These are phyloP conservation scores for Anadara kagoshimensis DNA, from an alignment of 1,140 invertebrate genomes.

Conservation along the genomic window DNA sequence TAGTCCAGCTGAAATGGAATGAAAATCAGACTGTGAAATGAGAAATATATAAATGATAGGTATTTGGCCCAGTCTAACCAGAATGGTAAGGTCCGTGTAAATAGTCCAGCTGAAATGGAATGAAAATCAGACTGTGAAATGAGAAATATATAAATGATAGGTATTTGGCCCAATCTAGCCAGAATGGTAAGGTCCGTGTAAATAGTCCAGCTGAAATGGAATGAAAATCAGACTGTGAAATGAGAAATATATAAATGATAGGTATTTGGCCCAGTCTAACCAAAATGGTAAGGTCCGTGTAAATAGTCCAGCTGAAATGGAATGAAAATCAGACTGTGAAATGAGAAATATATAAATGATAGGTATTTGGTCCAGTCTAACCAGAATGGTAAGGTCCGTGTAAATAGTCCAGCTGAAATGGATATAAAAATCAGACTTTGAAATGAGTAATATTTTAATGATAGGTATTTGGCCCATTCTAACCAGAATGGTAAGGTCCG, in stretches of 20 bases:
- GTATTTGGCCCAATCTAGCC: slow-evolving; percentile 88
- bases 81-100: slow-evolving; percentile 85
- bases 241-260: too few relatives aligned
- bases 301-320: too few relatives aligned
- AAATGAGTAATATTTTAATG: too few relatives aligned
- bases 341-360: slow-evolving; percentile 88
- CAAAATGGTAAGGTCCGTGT: too few relatives aligned
- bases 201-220: slow-evolving; percentile 81
- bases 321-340: slow-evolving; percentile 91
- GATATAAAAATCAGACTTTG: too few relatives aligned
- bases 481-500: too few relatives aligned
- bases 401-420: slow-evolving; percentile 83
- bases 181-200: slow-evolving; percentile 85
- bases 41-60: slow-evolving; percentile 83
- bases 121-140: slow-evolving; percentile 91
- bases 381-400: slow-evolving; percentile 86
- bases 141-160: slow-evolving; percentile 88
- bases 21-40: too few relatives aligned
- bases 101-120: slow-evolving; percentile 79
- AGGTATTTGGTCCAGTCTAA: slow-evolving; percentile 87
- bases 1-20: too few relatives aligned
- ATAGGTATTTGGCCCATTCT: too few relatives aligned
- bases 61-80: slow-evolving; percentile 89
- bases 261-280: too few relatives aligned
- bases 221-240: slow-evolving; percentile 87